Evolutionary conservation across 2,888 invertebrate genomes (phyloP).

Genomic region (Stenchaetothrips biformis): DNA sequence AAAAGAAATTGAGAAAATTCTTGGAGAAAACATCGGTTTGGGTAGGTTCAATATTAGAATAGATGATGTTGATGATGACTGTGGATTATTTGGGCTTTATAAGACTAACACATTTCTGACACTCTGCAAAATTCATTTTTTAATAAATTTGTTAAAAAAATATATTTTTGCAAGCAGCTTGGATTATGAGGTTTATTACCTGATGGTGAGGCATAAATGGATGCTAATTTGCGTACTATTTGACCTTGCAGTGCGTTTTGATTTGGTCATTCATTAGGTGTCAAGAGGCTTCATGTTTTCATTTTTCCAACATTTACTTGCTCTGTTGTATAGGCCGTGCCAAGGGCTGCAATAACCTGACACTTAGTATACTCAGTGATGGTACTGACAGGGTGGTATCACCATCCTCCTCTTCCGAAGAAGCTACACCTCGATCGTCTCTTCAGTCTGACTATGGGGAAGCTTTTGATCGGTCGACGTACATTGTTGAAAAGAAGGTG

Average conservation of each 20-base stretch:
- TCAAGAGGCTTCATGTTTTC: background rate
- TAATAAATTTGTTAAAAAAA: background rate
- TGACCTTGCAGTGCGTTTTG: background rate
- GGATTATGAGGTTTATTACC: background rate
- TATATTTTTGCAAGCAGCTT: background rate
- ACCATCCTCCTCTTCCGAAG: slow-evolving; percentile 3
- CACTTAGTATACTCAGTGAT: background rate
- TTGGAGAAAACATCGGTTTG: slow-evolving; percentile 57
- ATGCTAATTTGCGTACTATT: too few species aligned
- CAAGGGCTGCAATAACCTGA: background rate
- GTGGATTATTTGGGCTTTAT: background rate
- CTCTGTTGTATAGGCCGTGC: background rate
- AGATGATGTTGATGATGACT: background rate
- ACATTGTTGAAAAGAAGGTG: slow-evolving; percentile 6
- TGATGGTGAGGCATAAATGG: background rate
- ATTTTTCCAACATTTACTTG: background rate
- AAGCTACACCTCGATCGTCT: slow-evolving; percentile 1
- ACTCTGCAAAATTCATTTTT: background rate
- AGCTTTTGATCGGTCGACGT: background rate
- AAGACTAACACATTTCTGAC: background rate
- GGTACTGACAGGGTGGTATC: background rate
- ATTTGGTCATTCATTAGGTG: background rate
- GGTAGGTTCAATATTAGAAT: background rate
- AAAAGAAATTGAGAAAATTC: slow-evolving; percentile 71
- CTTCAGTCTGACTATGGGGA: slow-evolving; percentile 1